phyloP scores from a whole-genome alignment of 1,140 invertebrate genomes.

The Pogonognathellus flavescens region DNA sequence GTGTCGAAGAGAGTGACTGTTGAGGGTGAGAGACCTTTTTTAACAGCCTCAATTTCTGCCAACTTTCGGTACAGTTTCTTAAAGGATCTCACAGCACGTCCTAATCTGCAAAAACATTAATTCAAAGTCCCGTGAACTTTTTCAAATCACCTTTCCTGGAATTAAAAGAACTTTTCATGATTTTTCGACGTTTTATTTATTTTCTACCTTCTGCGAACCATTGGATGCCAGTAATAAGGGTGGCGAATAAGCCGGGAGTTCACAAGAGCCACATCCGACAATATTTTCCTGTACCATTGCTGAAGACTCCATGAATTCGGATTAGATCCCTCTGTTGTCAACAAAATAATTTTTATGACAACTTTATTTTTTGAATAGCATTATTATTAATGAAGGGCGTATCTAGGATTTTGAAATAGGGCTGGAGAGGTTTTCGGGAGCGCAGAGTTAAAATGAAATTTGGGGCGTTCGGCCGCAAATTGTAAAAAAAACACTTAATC shows the following conservation, averaged over 20 bases:
- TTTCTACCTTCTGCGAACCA: constrained; percentile 52
- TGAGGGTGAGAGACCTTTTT: not conserved
- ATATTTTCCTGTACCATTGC: constrained; percentile 43
- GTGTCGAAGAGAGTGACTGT: constrained; percentile 1
- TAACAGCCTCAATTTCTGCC: constrained; percentile 17
- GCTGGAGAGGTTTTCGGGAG: too few species aligned
- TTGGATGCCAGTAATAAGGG: constrained; percentile 57
- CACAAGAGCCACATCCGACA: constrained; percentile 50
- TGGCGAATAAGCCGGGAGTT: constrained; percentile 55
- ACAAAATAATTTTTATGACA: too few species aligned
- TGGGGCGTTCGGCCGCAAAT: too few species aligned
- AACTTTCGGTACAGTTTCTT: constrained; percentile 52
- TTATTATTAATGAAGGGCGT: too few species aligned
- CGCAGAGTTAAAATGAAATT: too few species aligned
- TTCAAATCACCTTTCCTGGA: not conserved
- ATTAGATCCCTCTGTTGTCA: constrained; percentile 48
- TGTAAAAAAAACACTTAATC: too few species aligned
- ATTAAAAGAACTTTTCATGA: not conserved
- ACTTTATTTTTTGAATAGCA: too few species aligned
- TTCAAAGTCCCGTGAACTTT: not conserved
- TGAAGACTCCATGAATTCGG: constrained; percentile 31
- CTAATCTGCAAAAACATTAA: constrained; percentile 5
- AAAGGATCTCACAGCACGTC: constrained; percentile 38
- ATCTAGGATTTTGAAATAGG: too few species aligned
- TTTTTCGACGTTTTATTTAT: not conserved